Percentiles rank a stretch among this genome's conserved stretches.
Conservation (phyloP, 2,888 invertebrate genomes). For the Osedax fenrisi region DNA sequence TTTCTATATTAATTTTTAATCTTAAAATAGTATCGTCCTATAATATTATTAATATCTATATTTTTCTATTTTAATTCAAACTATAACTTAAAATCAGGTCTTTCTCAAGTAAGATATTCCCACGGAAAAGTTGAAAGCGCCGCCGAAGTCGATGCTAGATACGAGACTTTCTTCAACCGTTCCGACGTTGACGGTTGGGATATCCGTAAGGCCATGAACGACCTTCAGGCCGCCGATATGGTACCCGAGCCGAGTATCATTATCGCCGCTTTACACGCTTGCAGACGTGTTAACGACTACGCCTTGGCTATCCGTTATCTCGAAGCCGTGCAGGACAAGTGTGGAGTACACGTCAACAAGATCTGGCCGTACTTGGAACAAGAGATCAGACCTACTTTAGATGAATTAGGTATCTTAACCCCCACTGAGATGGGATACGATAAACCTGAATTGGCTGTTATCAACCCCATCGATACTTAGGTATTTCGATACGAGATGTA, state of each 20-base stretch:
- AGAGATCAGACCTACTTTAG: conserved; percentile 79
- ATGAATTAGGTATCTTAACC: conserved; percentile 81
- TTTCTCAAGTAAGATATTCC: conserved; percentile 5
- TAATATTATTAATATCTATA: too few relatives aligned
- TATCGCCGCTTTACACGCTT: conserved; percentile 73
- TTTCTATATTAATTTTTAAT: too few relatives aligned
- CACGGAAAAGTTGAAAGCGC: conserved; percentile 32
- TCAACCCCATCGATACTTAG: conserved; percentile 45
- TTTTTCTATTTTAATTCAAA: too few relatives aligned
- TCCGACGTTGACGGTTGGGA: conserved; percentile 86
- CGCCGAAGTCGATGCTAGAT: conserved; percentile 42
- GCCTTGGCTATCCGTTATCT: conserved; percentile 81
- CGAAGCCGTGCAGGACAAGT: conserved; percentile 73
- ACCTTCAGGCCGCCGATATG: conserved; percentile 71
- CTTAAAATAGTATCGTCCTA: too few relatives aligned
- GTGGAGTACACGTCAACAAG: conserved; percentile 62
- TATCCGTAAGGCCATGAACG: conserved; percentile 60
- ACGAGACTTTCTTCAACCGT: conserved; percentile 64
- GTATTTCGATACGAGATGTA: too few relatives aligned
- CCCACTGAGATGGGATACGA: conserved; percentile 91
- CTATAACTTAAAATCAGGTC: too few relatives aligned
- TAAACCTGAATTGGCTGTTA: conserved; percentile 79
- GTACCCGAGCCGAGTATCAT: conserved; percentile 83
- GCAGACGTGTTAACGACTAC: conserved; percentile 83
- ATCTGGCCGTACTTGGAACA: conserved; percentile 54